Evolutionary conservation across 2,888 invertebrate species (phyloP), one percentile per base, ranked within the genome.

Genomic region (Autographa pulchrina): DNA sequence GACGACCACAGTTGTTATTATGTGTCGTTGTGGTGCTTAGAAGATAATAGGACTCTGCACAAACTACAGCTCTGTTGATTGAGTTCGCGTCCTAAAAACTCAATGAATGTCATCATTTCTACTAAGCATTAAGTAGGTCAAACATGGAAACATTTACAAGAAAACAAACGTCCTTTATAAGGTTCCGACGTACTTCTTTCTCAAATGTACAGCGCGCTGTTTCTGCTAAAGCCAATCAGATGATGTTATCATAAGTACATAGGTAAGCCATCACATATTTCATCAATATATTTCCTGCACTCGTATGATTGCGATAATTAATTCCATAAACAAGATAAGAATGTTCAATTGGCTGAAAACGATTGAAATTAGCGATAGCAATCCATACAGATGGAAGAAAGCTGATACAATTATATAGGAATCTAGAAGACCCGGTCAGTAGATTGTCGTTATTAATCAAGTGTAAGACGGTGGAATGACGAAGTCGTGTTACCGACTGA

Each of bases 361-460:
- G 85, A 88, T 88, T 84, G 75, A 87, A 86, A 84, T 86, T 84
- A 82, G 78, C 78, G 88, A 90, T 90, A 89, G 85, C 78, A 82
- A 81, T 75, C 78, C 73, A 72, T 82, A 82, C 80, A 90, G 90
- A 89, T 88, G 84, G 84, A 89, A 91, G 90, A 90, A 89, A 92
- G 88, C 89, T 85, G 91, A 89, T 92, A 91, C 91, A 91, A 92
- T 93, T 92, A 91, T 85, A 89, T 82, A 86, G 88, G 92, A 90
- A 93, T 92, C 90, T 90, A 92, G 90, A 92, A 86, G 92, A 91
- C 88, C 90, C 85, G 91, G 91, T 92, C 90, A 92, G 85, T 88
- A 87, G 85, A 90, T 88, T 90, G 88, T 88, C 86, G 87, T 88
- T 88, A 89, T 92, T 92, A 91, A 93, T 93, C 90, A 91, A 85